Base-by-base conservation (phyloP, 2,113 vertebrate species). In the Menura novaehollandiae region DNA sequence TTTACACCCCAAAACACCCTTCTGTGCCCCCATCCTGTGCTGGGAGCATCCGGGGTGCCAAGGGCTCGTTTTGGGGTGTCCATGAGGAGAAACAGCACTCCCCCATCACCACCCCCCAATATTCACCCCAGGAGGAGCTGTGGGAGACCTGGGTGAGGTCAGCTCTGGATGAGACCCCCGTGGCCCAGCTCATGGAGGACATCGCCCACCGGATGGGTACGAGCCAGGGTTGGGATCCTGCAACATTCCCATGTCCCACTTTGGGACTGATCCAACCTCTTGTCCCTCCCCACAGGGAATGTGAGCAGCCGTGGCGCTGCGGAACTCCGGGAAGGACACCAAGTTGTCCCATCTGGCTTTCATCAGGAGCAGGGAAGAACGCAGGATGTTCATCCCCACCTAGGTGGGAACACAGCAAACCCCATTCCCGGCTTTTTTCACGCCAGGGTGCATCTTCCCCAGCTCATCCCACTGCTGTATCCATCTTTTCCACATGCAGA, bases 141-240 rank as follows among this genome's bases (percentile, higher is more conserved):
- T 95, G 72, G 94, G 97, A 98, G 15, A 69, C 97, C 98, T 96
- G 0, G 78, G 96, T 0, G 97, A 97, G 21, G 20, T 86, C 97
- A 15, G 73, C 46, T 1, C 97, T 98, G 96, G 98, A 98, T 72
- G 98, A 98, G 84, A 98, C 97, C 13, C 97, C 98, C 16, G 93
- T 98, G 27, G 98, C 97, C 4, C 95, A 98, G 89, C 94, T 99
- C 44, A 85, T 98, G 52, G 97, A 98, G 81, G 97, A 98, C 88
- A 97, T 98, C 19, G 53, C 95, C 24, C 39, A 9, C 7, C 0
- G 0, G 47, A 78, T 37, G 30, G 63, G 91, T 88, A 79, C 1
- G n/a, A 84, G 53, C 53, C 13, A 0, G 23, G 4, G 1, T 0
- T 52, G 14, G 32, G 35, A 30, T 43, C 26, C 24, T 73, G 33